These are phyloP conservation scores for Orchesella flavescens DNA, from an alignment of 2,888 invertebrate genomes.

Conservation along the genomic window DNA sequence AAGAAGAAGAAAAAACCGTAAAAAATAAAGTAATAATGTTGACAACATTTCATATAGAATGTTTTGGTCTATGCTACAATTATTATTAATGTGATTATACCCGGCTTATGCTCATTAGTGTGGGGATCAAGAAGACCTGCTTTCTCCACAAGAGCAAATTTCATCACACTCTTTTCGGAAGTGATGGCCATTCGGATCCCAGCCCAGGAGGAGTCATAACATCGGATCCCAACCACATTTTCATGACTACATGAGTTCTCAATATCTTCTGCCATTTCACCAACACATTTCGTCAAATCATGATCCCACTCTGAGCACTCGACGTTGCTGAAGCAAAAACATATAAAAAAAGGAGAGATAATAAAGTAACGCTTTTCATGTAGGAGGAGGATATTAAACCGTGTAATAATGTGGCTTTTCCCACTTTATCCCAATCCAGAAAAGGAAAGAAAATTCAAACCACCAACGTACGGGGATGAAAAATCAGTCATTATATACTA, in stretches of 20 bases:
- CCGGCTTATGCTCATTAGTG: conserved; percentile 88
- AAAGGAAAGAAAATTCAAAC: too few species aligned
- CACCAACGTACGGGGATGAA: too few species aligned
- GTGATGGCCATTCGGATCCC: conserved; percentile 92
- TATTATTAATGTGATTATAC: too few species aligned
- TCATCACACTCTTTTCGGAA: conserved; percentile 89
- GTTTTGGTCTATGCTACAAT: background rate
- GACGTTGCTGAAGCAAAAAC: conserved; percentile 81
- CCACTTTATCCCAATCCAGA: background rate
- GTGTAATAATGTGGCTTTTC: conserved; percentile 43
- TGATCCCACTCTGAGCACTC: conserved; percentile 92
- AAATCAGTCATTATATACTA: background rate
- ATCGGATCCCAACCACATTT: conserved; percentile 89
- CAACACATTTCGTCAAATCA: conserved; percentile 89
- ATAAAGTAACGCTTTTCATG: conserved; percentile 12
- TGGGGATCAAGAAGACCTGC: conserved; percentile 84
- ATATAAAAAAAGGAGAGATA: conserved; percentile 71
- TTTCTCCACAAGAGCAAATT: conserved; percentile 90
- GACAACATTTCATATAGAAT: background rate
- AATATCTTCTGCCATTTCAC: conserved; percentile 85
- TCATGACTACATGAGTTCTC: conserved; percentile 91
- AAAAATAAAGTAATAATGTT: background rate
- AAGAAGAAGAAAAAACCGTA: conserved; percentile 30
- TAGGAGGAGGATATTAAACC: conserved; percentile 20
- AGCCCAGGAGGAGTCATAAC: conserved; percentile 94